A percentile compares a stretch with the other conserved stretches of the same genome.
Evolutionary conservation across 2,797 vertebrate species (phyloP).

Genomic region (Halcyon leucocephala): DNA sequence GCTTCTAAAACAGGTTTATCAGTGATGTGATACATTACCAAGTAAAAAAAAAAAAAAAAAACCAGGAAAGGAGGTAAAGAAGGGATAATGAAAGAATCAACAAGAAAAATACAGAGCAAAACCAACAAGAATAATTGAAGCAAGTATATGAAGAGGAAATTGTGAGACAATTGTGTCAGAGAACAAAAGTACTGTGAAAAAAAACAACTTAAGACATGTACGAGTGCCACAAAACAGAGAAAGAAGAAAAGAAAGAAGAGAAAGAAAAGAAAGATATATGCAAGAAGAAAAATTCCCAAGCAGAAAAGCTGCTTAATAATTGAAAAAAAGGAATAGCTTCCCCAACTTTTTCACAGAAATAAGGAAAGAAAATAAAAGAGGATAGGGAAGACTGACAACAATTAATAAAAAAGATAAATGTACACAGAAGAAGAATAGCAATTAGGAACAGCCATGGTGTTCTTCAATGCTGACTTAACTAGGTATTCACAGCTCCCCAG

Average conservation of each 20-base stretch:
- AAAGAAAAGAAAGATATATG: not conserved
- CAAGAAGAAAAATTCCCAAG: not conserved
- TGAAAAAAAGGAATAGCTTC: not conserved
- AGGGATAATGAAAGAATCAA: not conserved
- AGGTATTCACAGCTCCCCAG: not conserved
- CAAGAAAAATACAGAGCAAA: not conserved
- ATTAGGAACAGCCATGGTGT: not conserved
- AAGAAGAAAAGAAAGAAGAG: not conserved
- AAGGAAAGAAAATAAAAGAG: not conserved
- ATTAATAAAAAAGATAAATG: not conserved
- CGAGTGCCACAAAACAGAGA: not conserved
- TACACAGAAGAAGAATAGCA: not conserved
- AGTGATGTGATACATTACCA: not conserved
- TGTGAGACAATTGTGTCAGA: not conserved
- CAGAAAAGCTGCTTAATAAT: not conserved
- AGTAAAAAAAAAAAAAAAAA: not conserved
- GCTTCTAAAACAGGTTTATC: not conserved
- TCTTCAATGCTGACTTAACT: not conserved
- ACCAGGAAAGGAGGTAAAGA: not conserved
- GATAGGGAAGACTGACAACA: not conserved
- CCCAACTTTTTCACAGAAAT: not conserved
- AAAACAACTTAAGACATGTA: not conserved
- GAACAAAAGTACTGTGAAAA: not conserved
- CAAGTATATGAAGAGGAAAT: not conserved
- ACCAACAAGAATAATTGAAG: not conserved